Evolutionary conservation across 1,140 invertebrate genomes (phyloP).

Genomic region (Acromyrmex echinatior): DNA sequence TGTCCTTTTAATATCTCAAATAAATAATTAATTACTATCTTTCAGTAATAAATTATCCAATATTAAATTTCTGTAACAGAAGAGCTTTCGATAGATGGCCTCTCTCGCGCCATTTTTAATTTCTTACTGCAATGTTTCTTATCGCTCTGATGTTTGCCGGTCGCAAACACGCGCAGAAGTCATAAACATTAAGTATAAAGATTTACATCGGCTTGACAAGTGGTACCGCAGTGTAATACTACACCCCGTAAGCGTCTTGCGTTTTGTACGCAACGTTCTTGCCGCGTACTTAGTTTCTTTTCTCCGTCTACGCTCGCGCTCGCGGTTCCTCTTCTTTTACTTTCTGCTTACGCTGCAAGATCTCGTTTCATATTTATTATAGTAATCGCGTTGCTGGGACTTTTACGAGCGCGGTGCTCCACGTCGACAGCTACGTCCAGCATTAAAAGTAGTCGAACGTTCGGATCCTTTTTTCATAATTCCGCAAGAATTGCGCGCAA

Average conservation of each 20-base stretch:
- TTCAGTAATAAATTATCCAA: no score
- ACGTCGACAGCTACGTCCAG: constrained; percentile 33
- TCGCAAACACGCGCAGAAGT: constrained; percentile 26
- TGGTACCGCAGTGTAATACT: constrained; percentile 30
- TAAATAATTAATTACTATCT: no score
- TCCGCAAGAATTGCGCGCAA: not conserved
- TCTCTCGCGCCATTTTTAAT: constrained; percentile 2
- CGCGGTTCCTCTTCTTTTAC: constrained; percentile 25
- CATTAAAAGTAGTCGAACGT: constrained; percentile 53
- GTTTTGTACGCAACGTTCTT: constrained; percentile 30
- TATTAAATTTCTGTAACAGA: no score
- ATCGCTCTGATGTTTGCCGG: constrained; percentile 2
- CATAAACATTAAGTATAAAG: constrained; percentile 48
- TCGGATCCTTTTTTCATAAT: constrained; percentile 34
- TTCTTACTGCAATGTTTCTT: constrained; percentile 7
- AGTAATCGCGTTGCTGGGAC: constrained; percentile 53
- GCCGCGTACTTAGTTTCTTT: constrained; percentile 36
- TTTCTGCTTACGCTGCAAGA: constrained; percentile 48
- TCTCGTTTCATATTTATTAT: constrained; percentile 64
- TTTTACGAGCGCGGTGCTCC: constrained; percentile 48
- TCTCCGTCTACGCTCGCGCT: constrained; percentile 12
- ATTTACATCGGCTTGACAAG: constrained; percentile 57
- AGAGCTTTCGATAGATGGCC: not conserved
- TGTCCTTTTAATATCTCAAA: no score
- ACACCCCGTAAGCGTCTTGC: constrained; percentile 37